Percentiles rank a stretch among this genome's conserved stretches.
Evolutionary conservation across 2,888 invertebrate genomes (phyloP).

Genomic region (Petrolisthes manimaculis): DNA sequence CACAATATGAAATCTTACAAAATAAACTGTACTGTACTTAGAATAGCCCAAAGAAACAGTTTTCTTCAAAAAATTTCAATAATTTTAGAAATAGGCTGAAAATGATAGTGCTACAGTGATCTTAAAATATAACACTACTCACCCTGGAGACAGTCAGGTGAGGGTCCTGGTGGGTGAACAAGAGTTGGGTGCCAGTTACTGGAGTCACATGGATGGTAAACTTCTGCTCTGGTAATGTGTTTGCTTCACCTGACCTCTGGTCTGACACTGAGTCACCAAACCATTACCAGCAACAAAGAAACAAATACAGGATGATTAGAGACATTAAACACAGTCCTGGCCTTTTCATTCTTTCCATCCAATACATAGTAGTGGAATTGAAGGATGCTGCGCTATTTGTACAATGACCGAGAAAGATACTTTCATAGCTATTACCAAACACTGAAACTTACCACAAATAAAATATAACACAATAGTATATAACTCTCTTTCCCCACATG

Average conservation of each 20-base stretch:
- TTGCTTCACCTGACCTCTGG: constrained; percentile 36
- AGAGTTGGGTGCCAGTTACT: constrained; percentile 40
- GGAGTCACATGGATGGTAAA: constrained; percentile 62
- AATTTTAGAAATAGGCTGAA: too few relatives aligned
- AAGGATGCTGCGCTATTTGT: not conserved
- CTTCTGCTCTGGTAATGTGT: constrained; percentile 59
- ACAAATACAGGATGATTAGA: not conserved
- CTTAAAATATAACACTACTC: constrained; percentile 18
- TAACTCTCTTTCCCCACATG: not conserved
- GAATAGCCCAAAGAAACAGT: too few relatives aligned
- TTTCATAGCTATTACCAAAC: not conserved
- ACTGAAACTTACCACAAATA: not conserved
- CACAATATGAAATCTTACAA: too few relatives aligned
- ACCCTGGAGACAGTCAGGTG: constrained; percentile 55
- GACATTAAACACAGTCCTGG: not conserved
- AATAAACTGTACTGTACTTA: too few relatives aligned
- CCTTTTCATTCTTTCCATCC: not conserved
- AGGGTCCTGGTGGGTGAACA: constrained; percentile 52
- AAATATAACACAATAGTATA: not conserved
- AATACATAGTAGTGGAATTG: not conserved
- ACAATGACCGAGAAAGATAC: not conserved
- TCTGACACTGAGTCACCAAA: constrained; percentile 48
- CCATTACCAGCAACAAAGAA: not conserved
- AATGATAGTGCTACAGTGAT: too few relatives aligned
- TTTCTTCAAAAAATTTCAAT: too few relatives aligned